Base-by-base conservation (phyloP, 1,140 invertebrate genomes). In the Listronotus oregonensis region DNA sequence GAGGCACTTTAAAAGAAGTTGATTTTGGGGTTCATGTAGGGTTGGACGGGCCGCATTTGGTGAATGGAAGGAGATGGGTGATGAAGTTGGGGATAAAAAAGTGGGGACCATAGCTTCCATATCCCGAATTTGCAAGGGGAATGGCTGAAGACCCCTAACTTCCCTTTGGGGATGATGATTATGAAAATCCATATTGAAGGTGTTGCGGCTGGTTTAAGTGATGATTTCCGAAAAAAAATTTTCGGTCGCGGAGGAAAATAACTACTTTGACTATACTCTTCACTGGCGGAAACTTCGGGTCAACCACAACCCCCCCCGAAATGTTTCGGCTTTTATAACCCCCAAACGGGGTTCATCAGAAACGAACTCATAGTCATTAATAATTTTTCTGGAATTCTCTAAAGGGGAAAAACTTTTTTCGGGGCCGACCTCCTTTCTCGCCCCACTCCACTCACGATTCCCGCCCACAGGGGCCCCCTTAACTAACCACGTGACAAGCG, bases 221-320 rank as follows among this genome's bases (percentile, higher is more conserved):
- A 46, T 81, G 78, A 7, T 79, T 77, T 27, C 80, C 77, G 75
- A n/a, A n/a, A 89, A 90, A 49, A 79, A 77, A 66, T 74, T 75
- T 11, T 84, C 80, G 0, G 83, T 83, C 17, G 84, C 82, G 12
- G 83, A 81, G 85, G 84, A 67, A 94, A 92, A 79, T 94, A 94
- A 80, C 90, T 93, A 61, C 83, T 88, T 72, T 93, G 91, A 69
- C 87, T 90, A 82, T 93, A 94, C 71, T 94, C 92, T 72, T 94
- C 93, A 71, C 82, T 88, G 93, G 92, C 21, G 92, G 92, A 81
- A 95, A 95, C 78, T 95, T 94, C 1, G 92, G 91, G 75, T 95
- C 92, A 34, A 89, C 86, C 40, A 83, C 77, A 55, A 76, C 75
- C 71, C 73, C 74, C 66, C 67, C 67, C 39, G 71, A 64, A 42